These are phyloP conservation scores for Dusona sp. DNA, from an alignment of 2,888 invertebrate genomes.

Conservation along the genomic window DNA sequence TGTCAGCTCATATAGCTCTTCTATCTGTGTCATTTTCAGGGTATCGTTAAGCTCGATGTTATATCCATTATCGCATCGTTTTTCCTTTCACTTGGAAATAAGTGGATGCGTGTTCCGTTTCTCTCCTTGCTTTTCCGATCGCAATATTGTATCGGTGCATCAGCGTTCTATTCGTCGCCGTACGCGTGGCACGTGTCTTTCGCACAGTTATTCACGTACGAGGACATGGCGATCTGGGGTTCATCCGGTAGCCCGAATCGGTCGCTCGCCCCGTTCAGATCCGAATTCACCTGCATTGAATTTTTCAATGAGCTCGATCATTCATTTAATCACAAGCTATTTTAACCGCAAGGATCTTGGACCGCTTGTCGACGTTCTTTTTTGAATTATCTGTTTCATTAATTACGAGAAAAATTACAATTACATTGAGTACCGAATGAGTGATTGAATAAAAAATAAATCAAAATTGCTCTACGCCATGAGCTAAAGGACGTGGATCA, in stretches of 20 bases:
- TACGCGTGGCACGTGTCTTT: constrained; percentile 2
- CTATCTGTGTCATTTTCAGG: not conserved
- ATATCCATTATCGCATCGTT: not conserved
- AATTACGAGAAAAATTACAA: too few relatives aligned
- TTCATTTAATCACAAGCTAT: not conserved
- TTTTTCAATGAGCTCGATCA: not conserved
- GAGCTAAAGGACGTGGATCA: too few relatives aligned
- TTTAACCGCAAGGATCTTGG: too few relatives aligned
- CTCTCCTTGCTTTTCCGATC: not conserved
- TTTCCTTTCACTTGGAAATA: not conserved
- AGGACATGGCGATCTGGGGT: not conserved
- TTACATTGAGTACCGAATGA: too few relatives aligned
- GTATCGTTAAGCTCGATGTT: not conserved
- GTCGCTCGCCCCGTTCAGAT: not conserved
- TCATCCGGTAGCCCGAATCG: not conserved
- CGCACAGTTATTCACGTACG: not conserved
- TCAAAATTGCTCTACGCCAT: too few relatives aligned
- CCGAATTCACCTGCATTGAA: not conserved
- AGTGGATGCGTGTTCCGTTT: not conserved
- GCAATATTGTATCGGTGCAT: not conserved
- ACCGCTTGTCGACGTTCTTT: too few relatives aligned
- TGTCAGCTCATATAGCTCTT: not conserved
- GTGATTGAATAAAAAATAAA: too few relatives aligned
- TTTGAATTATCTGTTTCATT: too few relatives aligned
- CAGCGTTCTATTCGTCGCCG: not conserved